A percentile compares a stretch with the other conserved stretches of the same genome.
These are phyloP conservation scores for Calcarius lapponicus DNA, from an alignment of 2,797 vertebrate genomes.

Conservation along the genomic window DNA sequence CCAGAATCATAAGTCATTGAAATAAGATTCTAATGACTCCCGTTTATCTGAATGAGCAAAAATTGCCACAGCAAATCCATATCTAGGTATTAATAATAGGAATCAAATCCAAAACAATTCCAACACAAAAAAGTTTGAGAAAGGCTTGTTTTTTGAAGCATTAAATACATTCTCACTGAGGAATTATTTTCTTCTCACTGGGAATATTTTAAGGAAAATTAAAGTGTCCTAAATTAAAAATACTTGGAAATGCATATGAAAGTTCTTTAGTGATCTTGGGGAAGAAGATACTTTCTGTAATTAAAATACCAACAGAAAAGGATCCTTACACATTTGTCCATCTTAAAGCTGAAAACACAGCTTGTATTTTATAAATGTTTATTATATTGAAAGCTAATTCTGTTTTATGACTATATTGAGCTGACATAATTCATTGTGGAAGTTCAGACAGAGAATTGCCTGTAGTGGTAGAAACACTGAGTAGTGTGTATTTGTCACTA, in stretches of 20 bases:
- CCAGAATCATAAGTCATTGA: background rate
- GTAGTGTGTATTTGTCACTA: background rate
- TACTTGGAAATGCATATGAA: background rate
- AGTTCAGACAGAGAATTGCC: background rate
- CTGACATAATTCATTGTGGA: background rate
- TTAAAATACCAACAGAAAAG: background rate
- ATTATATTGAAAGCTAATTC: background rate
- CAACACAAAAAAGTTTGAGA: background rate
- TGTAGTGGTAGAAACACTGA: background rate
- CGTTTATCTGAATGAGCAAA: background rate
- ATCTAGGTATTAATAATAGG: background rate
- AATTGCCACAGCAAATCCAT: background rate
- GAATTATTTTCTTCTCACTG: background rate
- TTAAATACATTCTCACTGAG: background rate
- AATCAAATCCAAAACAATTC: background rate
- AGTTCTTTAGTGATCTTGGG: background rate
- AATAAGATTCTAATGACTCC: background rate
- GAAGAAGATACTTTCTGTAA: background rate
- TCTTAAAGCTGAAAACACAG: background rate
- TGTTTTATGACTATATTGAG: background rate
- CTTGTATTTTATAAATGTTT: background rate
- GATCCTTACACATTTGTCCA: background rate
- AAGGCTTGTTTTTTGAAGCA: background rate
- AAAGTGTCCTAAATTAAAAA: background rate
- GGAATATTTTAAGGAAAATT: background rate